phyloP scores from a whole-genome alignment of 1,140 invertebrate genomes.

The Drosophila yakuba region DNA sequence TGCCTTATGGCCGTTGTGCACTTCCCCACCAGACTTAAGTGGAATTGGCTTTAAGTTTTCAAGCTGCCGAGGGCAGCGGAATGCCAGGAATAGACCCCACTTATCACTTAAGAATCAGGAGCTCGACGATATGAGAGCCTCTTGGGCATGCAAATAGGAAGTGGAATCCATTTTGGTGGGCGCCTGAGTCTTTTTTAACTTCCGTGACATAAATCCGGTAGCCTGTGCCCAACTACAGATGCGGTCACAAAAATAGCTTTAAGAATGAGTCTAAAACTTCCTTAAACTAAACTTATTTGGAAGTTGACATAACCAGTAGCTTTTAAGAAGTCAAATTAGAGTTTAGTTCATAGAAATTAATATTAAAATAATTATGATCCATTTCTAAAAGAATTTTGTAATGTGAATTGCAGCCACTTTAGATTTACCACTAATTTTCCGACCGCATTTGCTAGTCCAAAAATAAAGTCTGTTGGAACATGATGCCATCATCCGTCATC shows the following conservation, averaged over 20 bases:
- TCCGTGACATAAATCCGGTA: constrained; percentile 29
- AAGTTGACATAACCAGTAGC: too few relatives aligned
- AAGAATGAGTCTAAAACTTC: not conserved
- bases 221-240: constrained; percentile 9
- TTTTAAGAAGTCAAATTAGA: too few relatives aligned
- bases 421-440: constrained; percentile 1
- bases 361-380: too few relatives aligned
- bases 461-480: constrained; percentile 4
- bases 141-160: constrained; percentile 39
- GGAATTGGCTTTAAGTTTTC: constrained; percentile 22
- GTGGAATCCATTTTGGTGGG: constrained; percentile 22
- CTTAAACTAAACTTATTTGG: too few relatives aligned
- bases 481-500: constrained; percentile 27
- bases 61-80: not conserved
- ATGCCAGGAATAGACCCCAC: constrained; percentile 35
- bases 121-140: constrained; percentile 8
- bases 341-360: too few relatives aligned
- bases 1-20: constrained; percentile 26
- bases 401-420: too few relatives aligned
- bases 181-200: constrained; percentile 27
- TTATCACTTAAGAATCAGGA: constrained; percentile 30
- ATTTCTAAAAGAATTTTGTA: too few relatives aligned
- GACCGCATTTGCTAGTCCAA: constrained; percentile 6
- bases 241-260: constrained; percentile 6
- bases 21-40: constrained; percentile 8